phyloP scores from a whole-genome alignment of 1,140 invertebrate species.

The Dysdera silvatica region DNA sequence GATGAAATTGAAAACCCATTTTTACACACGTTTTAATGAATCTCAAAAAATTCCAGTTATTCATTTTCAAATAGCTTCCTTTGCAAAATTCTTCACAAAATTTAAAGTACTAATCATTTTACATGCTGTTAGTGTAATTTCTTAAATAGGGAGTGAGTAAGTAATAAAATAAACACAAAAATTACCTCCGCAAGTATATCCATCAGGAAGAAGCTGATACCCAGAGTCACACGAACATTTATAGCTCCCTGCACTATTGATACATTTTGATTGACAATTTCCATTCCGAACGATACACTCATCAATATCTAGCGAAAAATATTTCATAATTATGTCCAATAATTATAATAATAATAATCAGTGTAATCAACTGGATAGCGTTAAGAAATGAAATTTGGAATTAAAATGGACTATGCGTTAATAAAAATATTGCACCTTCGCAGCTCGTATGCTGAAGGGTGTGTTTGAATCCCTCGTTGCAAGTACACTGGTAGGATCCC shows the following conservation, averaged over 20 bases:
- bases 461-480: conserved; percentile 75
- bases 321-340: too few relatives aligned
- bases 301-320: conserved; percentile 52
- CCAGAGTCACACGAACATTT: conserved; percentile 42
- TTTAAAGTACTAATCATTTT: too few relatives aligned
- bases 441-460: conserved; percentile 55
- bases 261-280: conserved; percentile 79
- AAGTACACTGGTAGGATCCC: conserved; percentile 76
- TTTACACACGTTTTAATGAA: too few relatives aligned
- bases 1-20: too few relatives aligned
- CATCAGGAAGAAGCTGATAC: conserved; percentile 43
- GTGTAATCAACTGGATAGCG: too few relatives aligned
- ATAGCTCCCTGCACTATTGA: conserved; percentile 60
- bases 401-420: background rate
- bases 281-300: conserved; percentile 62
- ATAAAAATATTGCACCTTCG: conserved; percentile 43
- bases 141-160: background rate
- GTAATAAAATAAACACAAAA: background rate
- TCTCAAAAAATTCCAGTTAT: too few relatives aligned
- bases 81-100: too few relatives aligned
- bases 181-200: conserved; percentile 49
- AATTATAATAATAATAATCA: too few relatives aligned
- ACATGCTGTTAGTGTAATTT: too few relatives aligned
- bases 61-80: too few relatives aligned
- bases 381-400: background rate